These are phyloP conservation scores for Papilio glaucus DNA, from an alignment of 1,140 invertebrate genomes.

Conservation along the genomic window DNA sequence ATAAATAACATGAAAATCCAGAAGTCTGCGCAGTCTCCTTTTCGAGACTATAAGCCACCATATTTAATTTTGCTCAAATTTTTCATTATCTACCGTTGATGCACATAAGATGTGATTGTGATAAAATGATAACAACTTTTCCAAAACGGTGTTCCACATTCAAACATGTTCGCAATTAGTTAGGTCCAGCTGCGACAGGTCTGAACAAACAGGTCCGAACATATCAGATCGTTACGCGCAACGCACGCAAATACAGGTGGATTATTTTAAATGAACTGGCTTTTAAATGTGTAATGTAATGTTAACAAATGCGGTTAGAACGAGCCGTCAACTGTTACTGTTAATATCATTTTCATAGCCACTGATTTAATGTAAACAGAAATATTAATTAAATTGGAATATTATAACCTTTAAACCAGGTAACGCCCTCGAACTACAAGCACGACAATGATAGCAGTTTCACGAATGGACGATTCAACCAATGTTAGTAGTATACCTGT, in stretches of 20 bases:
- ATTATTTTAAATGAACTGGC: not conserved
- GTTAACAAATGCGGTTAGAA: not conserved
- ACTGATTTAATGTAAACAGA: not conserved
- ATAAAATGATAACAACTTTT: not conserved
- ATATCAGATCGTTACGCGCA: conserved; percentile 35
- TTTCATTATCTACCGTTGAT: not conserved
- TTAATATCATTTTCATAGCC: conserved; percentile 4
- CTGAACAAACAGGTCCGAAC: conserved; percentile 34
- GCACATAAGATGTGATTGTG: not conserved
- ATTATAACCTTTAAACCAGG: too few relatives aligned
- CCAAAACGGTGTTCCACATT: conserved; percentile 35
- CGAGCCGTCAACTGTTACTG: not conserved
- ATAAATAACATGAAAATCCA: not conserved
- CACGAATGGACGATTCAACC: too few relatives aligned
- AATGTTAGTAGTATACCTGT: too few relatives aligned
- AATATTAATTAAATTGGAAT: not conserved
- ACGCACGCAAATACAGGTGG: conserved; percentile 30
- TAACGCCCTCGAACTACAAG: too few relatives aligned
- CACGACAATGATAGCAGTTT: too few relatives aligned
- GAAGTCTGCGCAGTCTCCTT: not conserved
- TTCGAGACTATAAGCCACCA: not conserved
- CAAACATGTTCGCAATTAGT: conserved; percentile 37
- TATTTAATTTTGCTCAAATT: not conserved
- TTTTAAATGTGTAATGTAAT: not conserved
- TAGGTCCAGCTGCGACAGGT: conserved; percentile 33